Evolutionary conservation across 2,797 vertebrate genomes (phyloP).

Genomic region (Ptychobarbus kaznakovi): DNA sequence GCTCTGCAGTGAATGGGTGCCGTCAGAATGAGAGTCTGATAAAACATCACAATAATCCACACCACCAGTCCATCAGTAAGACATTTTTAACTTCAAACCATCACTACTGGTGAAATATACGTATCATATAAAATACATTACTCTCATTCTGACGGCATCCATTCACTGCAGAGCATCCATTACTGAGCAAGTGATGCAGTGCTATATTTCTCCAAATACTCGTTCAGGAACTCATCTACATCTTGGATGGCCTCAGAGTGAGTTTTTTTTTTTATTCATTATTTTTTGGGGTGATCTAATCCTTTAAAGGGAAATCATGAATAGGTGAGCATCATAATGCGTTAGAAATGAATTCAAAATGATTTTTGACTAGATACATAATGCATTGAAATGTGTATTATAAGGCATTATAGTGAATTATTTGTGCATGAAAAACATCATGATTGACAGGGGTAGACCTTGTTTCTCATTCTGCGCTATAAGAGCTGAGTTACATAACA

Average conservation of each 20-base stretch:
- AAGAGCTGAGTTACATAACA: conserved; percentile 33
- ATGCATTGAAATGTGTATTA: not conserved
- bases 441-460: not conserved
- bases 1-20: no score
- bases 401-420: not conserved
- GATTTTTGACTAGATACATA: not conserved
- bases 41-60: no score
- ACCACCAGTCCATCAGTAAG: no score
- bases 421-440: not conserved
- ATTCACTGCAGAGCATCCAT: not conserved
- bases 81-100: no score
- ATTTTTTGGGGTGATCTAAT: not conserved
- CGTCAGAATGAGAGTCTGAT: no score
- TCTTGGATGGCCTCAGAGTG: not conserved
- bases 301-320: not conserved
- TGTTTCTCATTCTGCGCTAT: not conserved
- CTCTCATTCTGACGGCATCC: not conserved
- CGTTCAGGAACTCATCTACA: not conserved
- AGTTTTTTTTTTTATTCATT: not conserved
- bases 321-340: not conserved
- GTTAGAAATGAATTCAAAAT: not conserved
- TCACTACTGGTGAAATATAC: no score
- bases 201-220: not conserved
- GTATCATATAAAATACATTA: no score
- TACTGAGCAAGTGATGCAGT: not conserved